Base-by-base conservation (phyloP, 2,888 invertebrate genomes). In the Xanthia icteritia region DNA sequence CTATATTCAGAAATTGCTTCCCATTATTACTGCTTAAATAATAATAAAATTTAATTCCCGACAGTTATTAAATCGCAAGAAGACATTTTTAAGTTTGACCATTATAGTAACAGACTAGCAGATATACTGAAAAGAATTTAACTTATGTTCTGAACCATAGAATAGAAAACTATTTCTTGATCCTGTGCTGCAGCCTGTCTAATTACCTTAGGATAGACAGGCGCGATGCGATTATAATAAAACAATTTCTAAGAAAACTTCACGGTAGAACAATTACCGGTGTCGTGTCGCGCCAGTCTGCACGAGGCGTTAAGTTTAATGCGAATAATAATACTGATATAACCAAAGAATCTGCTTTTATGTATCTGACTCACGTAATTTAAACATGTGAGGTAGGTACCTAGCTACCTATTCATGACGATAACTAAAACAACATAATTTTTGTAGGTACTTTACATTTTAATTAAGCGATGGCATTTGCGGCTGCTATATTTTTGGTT, bases 321-420 rank as follows among this genome's bases (percentile, higher is more conserved):
- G 76, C 13, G n/a, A 66, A 51, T 77, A 23, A 48, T 36, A 45
- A 48, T 45, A 77, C 20, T 58, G 58, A 51, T 48, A 51, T n/a
- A 61, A 36, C 27, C 5, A 48, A 48, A 23, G 17, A 36, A 36
- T 76, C 54, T 45, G 13, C 42, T 45, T 42, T 17, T 13, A 8
- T 36, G 8, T n/a, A 20, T 42, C n/a, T 6, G 23, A 13, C 5
- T 23, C 51, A 45, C 36, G 60, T 80, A 42, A 31, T 42, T 51
- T 20, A 48, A n/a, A 48, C 17, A 67, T 5, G 42, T 45, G 51
- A 61, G 36, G 36, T 65, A 4, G 39, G 39, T 42, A 42, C 39
- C 9, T 42, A 42, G 20, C 5, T 45, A 73, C 17, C 23, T 20
- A 56, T 36, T 36, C 31, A 36, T 11, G 6, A 17, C 15, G 36